Evolutionary conservation across 2,113 vertebrate species (phyloP).

Genomic region (Jacana jacana): DNA sequence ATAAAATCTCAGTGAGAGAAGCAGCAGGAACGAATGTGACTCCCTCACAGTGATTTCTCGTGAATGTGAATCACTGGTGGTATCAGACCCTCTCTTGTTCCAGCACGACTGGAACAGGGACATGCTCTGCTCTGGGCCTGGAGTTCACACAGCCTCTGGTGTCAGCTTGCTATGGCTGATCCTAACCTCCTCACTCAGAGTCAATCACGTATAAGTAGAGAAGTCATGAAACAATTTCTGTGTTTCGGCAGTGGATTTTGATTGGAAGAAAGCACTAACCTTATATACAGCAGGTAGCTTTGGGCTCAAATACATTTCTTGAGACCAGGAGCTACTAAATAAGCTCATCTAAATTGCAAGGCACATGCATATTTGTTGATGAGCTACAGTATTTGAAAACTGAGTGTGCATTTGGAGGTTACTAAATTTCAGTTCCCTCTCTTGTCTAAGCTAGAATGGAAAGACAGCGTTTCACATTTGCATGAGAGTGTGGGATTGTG

Average conservation of each 20-base stretch:
- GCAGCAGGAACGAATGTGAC: not conserved
- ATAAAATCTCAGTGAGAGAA: not conserved
- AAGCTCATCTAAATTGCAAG: not conserved
- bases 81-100: fast-evolving
- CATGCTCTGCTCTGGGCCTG: not conserved
- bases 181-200: not conserved
- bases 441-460: not conserved
- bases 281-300: not conserved
- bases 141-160: not conserved
- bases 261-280: not conserved
- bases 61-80: not conserved
- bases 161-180: not conserved
- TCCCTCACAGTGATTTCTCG: not conserved
- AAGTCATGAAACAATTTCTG: not conserved
- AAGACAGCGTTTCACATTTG: not conserved
- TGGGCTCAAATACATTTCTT: not conserved
- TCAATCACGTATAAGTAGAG: not conserved
- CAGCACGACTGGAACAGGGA: fast-evolving
- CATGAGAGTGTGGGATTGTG: not conserved
- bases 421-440: not conserved
- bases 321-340: not conserved
- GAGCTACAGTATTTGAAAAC: not conserved
- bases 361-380: not conserved
- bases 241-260: not conserved
- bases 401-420: not conserved